A percentile compares a stretch with the other conserved stretches of the same genome.
These are phyloP conservation scores for Dermatemys mawii DNA, from an alignment of 2,113 vertebrate species.

Conservation along the genomic window DNA sequence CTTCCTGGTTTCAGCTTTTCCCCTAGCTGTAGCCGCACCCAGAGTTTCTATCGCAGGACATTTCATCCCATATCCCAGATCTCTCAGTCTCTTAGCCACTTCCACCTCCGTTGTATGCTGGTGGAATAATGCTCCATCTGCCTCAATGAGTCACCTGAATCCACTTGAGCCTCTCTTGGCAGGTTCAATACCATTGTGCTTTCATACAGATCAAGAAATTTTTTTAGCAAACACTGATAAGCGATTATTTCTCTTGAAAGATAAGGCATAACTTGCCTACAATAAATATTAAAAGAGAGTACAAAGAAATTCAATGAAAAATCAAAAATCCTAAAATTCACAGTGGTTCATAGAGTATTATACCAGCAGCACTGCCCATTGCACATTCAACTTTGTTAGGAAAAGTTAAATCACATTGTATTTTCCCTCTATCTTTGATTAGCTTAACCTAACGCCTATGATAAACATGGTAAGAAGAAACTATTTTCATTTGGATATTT, in stretches of 20 bases:
- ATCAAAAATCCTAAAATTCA: not conserved
- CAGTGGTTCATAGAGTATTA: not conserved
- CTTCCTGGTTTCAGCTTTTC: not conserved
- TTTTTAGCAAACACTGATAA: not conserved
- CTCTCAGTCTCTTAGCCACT: not conserved
- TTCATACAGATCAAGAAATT: not conserved
- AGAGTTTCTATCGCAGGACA: not conserved
- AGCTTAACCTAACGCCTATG: not conserved
- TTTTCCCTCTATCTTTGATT: not conserved
- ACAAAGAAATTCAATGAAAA: not conserved
- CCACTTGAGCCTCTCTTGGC: not conserved
- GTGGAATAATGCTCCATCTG: not conserved
- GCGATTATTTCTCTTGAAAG: not conserved
- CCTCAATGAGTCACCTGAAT: not conserved
- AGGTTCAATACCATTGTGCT: not conserved
- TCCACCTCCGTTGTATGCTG: not conserved
- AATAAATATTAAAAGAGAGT: not conserved
- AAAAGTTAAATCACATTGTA: not conserved
- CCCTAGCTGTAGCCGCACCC: not conserved
- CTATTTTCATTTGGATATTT: not conserved
- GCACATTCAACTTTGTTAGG: not conserved
- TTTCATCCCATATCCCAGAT: not conserved
- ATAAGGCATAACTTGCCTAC: not conserved
- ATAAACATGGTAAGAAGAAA: not conserved
- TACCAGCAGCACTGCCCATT: not conserved